phyloP scores from a whole-genome alignment of 2,888 invertebrate genomes.

The Tridacna crocea region DNA sequence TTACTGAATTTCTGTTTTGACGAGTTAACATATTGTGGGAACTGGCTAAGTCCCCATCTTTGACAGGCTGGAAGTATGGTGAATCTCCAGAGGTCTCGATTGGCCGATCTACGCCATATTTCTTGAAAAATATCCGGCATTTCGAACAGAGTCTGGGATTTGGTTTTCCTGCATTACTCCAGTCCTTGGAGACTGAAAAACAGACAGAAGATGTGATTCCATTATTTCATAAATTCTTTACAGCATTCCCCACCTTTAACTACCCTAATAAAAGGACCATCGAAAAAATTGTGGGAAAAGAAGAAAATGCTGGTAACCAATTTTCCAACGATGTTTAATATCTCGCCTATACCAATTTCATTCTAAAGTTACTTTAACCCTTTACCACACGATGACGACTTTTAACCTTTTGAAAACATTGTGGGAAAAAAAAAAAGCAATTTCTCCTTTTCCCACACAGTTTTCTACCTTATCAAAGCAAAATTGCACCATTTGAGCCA shows the following conservation, averaged over 20 bases:
- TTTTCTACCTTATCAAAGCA: too few relatives aligned
- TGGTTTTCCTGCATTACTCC: slow-evolving; percentile 90
- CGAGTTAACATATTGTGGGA: slow-evolving; percentile 84
- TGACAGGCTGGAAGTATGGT: slow-evolving; percentile 84
- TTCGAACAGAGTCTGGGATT: slow-evolving; percentile 89
- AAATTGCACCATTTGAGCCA: too few relatives aligned
- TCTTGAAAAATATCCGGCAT: slow-evolving; percentile 91
- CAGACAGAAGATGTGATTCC: neutral
- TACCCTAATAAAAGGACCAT: neutral
- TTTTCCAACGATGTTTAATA: too few relatives aligned
- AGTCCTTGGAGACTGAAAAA: slow-evolving; percentile 88
- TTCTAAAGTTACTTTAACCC: too few relatives aligned
- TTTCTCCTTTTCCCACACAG: too few relatives aligned
- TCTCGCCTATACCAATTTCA: too few relatives aligned
- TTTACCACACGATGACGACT: too few relatives aligned
- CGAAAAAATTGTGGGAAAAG: neutral
- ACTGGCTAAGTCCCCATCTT: slow-evolving; percentile 79
- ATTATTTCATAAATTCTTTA: neutral
- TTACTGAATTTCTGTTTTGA: slow-evolving; percentile 76
- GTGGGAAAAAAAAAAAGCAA: too few relatives aligned
- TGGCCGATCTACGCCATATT: slow-evolving; percentile 89
- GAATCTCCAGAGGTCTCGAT: slow-evolving; percentile 83
- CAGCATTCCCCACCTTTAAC: neutral
- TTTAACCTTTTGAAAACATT: too few relatives aligned
- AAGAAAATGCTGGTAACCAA: neutral